Percentiles rank a stretch among this genome's conserved stretches.
Conservation (phyloP, 2,888 invertebrate species). For the Morpho achilles region DNA sequence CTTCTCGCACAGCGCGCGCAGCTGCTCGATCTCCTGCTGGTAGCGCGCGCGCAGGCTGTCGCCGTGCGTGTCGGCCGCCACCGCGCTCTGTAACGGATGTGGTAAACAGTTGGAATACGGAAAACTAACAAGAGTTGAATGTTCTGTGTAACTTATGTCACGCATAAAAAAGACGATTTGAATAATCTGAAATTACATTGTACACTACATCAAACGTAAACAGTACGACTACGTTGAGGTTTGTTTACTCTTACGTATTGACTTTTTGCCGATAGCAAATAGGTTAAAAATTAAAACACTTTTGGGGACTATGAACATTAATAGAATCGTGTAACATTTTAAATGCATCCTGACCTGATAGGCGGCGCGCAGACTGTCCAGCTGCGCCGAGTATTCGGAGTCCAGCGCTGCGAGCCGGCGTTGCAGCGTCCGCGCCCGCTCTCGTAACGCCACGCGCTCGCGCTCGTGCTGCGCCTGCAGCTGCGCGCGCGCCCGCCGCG, state of each 20-base stretch:
- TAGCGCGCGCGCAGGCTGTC: conserved; percentile 85
- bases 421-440: conserved; percentile 85
- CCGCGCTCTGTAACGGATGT: conserved; percentile 61
- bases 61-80: conserved; percentile 79
- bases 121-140: no score
- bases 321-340: no score
- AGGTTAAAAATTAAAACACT: no score
- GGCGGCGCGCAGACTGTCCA: conserved; percentile 87
- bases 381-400: conserved; percentile 90
- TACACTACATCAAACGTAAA: background rate
- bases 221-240: no score
- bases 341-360: conserved; percentile 70
- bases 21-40: conserved; percentile 92
- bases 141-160: no score
- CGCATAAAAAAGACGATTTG: no score
- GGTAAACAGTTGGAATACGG: no score
- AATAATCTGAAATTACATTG: no score
- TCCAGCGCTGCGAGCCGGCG: conserved; percentile 86
- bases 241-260: no score
- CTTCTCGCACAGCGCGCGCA: conserved; percentile 92
- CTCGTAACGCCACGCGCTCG: conserved; percentile 80
- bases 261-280: no score
- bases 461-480: conserved; percentile 74
- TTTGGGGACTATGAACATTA: no score
- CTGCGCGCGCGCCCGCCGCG: conserved; percentile 64